Conservation (phyloP, 2,797 vertebrate genomes). For the Novumbra hubbsi region DNA sequence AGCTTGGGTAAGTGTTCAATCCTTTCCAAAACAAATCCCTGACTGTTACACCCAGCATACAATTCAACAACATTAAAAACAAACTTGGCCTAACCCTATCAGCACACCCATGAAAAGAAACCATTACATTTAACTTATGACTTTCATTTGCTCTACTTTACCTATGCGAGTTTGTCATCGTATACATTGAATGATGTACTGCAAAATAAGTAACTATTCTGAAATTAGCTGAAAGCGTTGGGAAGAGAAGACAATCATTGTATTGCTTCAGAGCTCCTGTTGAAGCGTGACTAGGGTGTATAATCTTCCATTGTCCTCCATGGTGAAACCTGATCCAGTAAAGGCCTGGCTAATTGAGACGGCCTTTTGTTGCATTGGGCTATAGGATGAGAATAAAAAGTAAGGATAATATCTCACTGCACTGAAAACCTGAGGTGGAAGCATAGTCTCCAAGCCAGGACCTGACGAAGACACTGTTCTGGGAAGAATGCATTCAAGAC, state of each 20-base stretch:
- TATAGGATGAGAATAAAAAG: not conserved
- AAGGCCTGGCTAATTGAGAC: slow-evolving; percentile 7
- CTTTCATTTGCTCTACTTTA: not conserved
- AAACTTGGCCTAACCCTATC: not conserved
- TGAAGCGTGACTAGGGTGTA: slow-evolving; percentile 13
- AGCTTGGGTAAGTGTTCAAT: not conserved
- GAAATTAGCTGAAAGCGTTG: not conserved
- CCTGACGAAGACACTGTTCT: not conserved
- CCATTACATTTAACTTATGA: not conserved
- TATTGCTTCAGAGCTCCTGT: slow-evolving; percentile 7
- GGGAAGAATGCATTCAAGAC: too few relatives aligned
- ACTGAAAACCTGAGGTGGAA: not conserved
- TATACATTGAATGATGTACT: not conserved
- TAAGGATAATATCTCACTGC: not conserved
- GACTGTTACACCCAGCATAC: slow-evolving; percentile 9
- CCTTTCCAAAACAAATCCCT: not conserved
- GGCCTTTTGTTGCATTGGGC: slow-evolving; percentile 5
- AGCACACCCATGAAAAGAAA: not conserved
- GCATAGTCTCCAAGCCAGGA: not conserved
- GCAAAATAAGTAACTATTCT: not conserved
- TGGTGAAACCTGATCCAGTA: slow-evolving; percentile 8
- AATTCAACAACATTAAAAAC: not conserved
- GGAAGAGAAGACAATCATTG: not conserved
- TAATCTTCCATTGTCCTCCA: slow-evolving; percentile 11
- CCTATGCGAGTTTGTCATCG: not conserved